phyloP scores from a whole-genome alignment of 1,140 invertebrate species.

The Apis cerana region DNA sequence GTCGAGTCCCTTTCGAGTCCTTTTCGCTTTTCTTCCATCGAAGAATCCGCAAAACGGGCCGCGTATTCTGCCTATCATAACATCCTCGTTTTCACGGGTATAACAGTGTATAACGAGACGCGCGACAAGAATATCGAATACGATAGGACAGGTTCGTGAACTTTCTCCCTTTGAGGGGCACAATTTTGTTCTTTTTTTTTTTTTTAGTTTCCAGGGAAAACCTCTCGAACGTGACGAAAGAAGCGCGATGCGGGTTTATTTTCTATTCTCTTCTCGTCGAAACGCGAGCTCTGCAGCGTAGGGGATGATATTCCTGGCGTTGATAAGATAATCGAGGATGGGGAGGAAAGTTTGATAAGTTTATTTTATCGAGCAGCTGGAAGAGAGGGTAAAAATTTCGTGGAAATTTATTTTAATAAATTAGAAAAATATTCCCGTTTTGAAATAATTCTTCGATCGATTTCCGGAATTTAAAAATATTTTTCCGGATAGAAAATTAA shows the following conservation, averaged over 20 bases:
- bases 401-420: too few relatives aligned
- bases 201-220: neutral
- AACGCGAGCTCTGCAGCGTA: neutral
- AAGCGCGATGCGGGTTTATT: neutral
- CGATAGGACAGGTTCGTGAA: neutral
- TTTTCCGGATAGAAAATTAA: too few relatives aligned
- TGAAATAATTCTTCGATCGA: too few relatives aligned
- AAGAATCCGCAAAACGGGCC: constrained; percentile 51
- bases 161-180: neutral
- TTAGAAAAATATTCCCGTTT: too few relatives aligned
- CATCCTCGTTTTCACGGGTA: constrained; percentile 60
- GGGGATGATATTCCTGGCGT: too few relatives aligned
- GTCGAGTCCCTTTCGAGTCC: neutral
- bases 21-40: neutral
- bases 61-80: constrained; percentile 56
- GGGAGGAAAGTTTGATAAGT: too few relatives aligned
- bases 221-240: neutral
- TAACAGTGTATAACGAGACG: constrained; percentile 59
- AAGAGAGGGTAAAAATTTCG: too few relatives aligned
- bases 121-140: constrained; percentile 42
- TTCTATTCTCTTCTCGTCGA: neutral
- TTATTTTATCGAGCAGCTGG: too few relatives aligned
- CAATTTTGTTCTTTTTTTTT: neutral
- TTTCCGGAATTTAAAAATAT: too few relatives aligned
- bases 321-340: too few relatives aligned